Base-by-base conservation (phyloP, 1,140 invertebrate genomes). In the Limonius californicus region DNA sequence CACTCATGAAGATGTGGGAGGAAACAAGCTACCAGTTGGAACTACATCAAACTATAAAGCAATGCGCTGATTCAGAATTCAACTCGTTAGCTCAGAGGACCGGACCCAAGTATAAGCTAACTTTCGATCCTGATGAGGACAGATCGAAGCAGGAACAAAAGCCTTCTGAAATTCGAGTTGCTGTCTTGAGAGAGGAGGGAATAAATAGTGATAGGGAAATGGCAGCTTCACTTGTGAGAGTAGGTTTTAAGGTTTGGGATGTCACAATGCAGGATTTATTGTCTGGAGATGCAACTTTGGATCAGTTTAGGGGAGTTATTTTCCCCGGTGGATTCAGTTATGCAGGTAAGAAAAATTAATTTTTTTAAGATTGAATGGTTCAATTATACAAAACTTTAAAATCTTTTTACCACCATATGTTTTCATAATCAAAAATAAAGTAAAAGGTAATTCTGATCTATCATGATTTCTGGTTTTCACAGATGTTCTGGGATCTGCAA, bases 321-420 rank as follows among this genome's bases (percentile, higher is more conserved):
- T 99, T 98, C 72, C 95, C 96, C 1, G 97, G 97, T 39, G 97
- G 97, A 12, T 99, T 99, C 74, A 98, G 95, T 77, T 99, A 97
- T 80, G 96, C 94, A 30, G 89, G 89, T 90, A 75, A 73, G 64
- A 12, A 39, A 39, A n/a, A n/a, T n/a, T n/a, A n/a, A n/a, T n/a
- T n/a, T n/a, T n/a, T n/a, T n/a, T n/a, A n/a, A n/a, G n/a, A n/a
- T n/a, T n/a, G n/a, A n/a, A n/a, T n/a, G n/a, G n/a, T n/a, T n/a
- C n/a, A n/a, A n/a, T n/a, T n/a, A n/a, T n/a, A n/a, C n/a, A n/a
- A n/a, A n/a, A n/a, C n/a, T n/a, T n/a, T n/a, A n/a, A n/a, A n/a
- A n/a, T n/a, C n/a, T n/a, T n/a, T n/a, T n/a, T n/a, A n/a, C n/a
- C n/a, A n/a, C n/a, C n/a, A n/a, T n/a, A n/a, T n/a, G n/a, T n/a